phyloP scores from a whole-genome alignment of 2,113 vertebrate genomes.

The Cochlearius cochlearius region DNA sequence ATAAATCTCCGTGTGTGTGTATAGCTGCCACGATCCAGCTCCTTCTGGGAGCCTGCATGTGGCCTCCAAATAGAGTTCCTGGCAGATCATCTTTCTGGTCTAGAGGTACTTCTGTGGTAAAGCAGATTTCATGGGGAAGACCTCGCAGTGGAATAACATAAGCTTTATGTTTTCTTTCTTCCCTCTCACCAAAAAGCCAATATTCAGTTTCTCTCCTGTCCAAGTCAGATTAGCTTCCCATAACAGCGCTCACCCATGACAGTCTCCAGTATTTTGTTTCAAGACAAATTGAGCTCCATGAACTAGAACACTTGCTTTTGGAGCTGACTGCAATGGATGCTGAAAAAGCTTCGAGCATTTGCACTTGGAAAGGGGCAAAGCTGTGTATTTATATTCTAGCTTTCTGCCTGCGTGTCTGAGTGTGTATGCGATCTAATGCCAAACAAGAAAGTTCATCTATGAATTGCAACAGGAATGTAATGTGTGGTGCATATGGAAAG shows the following conservation, averaged over 20 bases:
- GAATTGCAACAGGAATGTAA: background rate
- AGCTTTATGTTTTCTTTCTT: background rate
- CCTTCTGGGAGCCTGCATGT: background rate
- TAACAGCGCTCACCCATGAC: constrained; percentile 19
- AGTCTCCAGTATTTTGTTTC: constrained; percentile 34
- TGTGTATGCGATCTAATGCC: constrained; percentile 24
- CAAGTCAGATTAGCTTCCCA: constrained; percentile 27
- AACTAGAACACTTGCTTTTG: constrained; percentile 16
- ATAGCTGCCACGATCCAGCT: background rate
- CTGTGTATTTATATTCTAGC: background rate
- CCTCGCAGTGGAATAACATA: background rate
- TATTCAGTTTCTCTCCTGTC: constrained; percentile 33
- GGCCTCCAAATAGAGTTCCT: constrained; percentile 28
- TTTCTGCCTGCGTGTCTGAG: background rate
- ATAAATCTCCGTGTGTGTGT: background rate
- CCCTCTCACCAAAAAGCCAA: background rate
- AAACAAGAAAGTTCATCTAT: constrained; percentile 27
- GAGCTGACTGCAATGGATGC: background rate
- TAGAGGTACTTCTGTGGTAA: background rate
- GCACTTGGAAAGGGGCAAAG: constrained; percentile 24
- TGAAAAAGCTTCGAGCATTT: constrained; percentile 5
- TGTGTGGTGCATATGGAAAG: background rate
- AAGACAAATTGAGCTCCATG: constrained; percentile 5
- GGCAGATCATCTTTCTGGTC: constrained; percentile 8
- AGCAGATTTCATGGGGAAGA: background rate